Evolutionary conservation across 2,797 vertebrate species (phyloP).

Genomic region (Geotrypetes seraphini): DNA sequence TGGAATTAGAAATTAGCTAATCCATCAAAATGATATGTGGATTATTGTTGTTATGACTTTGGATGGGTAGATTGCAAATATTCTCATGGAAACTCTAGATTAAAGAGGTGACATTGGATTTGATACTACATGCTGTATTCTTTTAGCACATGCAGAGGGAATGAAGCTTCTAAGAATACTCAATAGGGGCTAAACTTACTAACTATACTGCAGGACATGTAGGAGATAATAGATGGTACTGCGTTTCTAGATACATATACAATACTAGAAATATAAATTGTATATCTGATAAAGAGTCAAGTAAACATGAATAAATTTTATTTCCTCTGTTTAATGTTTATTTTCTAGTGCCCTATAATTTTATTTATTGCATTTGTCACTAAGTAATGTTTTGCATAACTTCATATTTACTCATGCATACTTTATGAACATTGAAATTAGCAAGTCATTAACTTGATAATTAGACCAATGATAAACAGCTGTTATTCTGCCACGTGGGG

Average conservation of each 20-base stretch:
- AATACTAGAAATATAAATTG: not conserved
- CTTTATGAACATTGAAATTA: slow-evolving; percentile 81
- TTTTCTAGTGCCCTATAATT: slow-evolving; percentile 64
- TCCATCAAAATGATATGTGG: no score
- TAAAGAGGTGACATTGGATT: no score
- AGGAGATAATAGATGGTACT: no score
- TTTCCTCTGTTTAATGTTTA: slow-evolving; percentile 52
- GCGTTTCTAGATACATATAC: no score
- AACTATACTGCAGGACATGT: no score
- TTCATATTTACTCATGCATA: slow-evolving; percentile 69
- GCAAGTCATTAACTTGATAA: slow-evolving; percentile 86
- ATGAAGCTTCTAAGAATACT: no score
- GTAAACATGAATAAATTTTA: slow-evolving; percentile 11
- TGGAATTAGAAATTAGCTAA: slow-evolving; percentile 39
- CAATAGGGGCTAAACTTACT: no score
- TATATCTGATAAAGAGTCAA: slow-evolving; percentile 1
- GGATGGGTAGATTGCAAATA: no score
- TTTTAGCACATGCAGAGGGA: no score
- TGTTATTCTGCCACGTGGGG: slow-evolving; percentile 60
- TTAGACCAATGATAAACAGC: slow-evolving; percentile 84
- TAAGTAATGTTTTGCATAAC: slow-evolving; percentile 65
- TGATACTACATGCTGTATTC: no score
- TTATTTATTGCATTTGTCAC: slow-evolving; percentile 78
- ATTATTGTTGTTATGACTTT: slow-evolving; percentile 23
- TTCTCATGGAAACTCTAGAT: no score